phyloP scores from a whole-genome alignment of 2,113 vertebrate genomes.

The Caranx melampygus region DNA sequence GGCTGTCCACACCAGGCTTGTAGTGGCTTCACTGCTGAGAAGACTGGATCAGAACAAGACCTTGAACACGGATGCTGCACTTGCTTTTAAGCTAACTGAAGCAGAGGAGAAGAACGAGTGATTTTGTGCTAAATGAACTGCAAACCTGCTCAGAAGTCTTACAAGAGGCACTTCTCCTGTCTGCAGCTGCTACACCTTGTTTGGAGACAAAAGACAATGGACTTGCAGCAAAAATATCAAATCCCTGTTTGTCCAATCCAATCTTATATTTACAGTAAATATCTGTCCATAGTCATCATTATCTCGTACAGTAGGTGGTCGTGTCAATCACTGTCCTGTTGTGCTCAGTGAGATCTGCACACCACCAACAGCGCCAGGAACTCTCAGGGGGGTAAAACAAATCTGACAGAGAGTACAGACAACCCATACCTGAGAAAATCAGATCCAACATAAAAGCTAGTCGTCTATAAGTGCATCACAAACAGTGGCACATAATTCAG shows the following conservation, averaged over 20 bases:
- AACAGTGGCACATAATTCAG: neutral
- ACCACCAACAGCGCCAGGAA: neutral
- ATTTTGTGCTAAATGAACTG: neutral
- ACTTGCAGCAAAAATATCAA: neutral
- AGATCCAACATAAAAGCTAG: neutral
- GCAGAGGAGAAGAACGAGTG: neutral
- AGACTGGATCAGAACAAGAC: conserved; percentile 8
- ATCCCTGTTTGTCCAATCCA: neutral
- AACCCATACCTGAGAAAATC: neutral
- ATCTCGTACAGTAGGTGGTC: conserved; percentile 26
- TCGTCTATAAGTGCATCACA: conserved; percentile 5
- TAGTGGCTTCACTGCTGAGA: conserved; percentile 30
- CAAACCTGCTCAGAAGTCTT: neutral
- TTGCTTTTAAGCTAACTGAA: neutral
- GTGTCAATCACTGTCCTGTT: conserved; percentile 42
- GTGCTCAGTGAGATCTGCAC: conserved; percentile 23
- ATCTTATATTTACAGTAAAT: conserved; percentile 23
- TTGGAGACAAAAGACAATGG: neutral
- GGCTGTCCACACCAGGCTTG: neutral
- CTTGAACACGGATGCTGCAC: neutral
- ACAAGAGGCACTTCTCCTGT: neutral
- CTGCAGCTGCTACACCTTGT: neutral
- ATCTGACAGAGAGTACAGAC: neutral
- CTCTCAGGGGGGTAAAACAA: conserved; percentile 13
- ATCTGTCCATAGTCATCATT: conserved; percentile 5